phyloP scores from a whole-genome alignment of 2,888 invertebrate genomes.

The Pristionchus maxplancki region DNA sequence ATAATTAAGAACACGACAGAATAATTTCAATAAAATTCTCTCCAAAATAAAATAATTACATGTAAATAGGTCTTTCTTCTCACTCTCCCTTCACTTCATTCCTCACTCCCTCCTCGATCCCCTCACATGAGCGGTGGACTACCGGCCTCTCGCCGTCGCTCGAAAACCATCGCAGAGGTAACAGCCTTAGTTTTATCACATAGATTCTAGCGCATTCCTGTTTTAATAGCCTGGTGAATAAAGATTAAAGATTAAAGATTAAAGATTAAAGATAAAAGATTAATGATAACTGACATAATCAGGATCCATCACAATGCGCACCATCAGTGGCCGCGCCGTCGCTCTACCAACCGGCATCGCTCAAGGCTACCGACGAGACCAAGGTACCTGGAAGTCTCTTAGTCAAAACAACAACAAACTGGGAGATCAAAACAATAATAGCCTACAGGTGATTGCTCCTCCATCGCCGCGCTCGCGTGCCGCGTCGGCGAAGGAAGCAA shows the following conservation, averaged over 20 bases:
- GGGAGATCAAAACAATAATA: not conserved
- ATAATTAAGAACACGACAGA: too few relatives aligned
- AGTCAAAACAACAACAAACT: too few relatives aligned
- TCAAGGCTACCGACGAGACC: not conserved
- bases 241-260: too few relatives aligned
- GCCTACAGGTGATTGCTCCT: not conserved
- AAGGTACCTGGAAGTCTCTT: slow-evolving; percentile 16
- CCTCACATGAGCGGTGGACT: not conserved
- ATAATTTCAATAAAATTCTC: too few relatives aligned
- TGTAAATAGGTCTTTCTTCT: not conserved
- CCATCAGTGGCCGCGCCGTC: not conserved
- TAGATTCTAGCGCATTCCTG: too few relatives aligned
- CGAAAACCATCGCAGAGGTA: not conserved
- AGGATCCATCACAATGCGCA: not conserved
- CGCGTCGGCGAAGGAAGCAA: not conserved
- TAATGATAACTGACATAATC: not conserved
- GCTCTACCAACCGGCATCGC: slow-evolving; percentile 5
- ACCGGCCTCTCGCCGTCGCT: not conserved
- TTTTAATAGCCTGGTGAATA: too few relatives aligned
- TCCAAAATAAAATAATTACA: too few relatives aligned
- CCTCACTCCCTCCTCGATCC: not conserved
- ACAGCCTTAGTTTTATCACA: not conserved
- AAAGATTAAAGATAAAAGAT: too few relatives aligned
- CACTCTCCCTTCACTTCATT: not conserved
- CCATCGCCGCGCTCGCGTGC: not conserved